Evolutionary conservation across 2,797 vertebrate genomes (phyloP).

Genomic region (Diceros bicornis): DNA sequence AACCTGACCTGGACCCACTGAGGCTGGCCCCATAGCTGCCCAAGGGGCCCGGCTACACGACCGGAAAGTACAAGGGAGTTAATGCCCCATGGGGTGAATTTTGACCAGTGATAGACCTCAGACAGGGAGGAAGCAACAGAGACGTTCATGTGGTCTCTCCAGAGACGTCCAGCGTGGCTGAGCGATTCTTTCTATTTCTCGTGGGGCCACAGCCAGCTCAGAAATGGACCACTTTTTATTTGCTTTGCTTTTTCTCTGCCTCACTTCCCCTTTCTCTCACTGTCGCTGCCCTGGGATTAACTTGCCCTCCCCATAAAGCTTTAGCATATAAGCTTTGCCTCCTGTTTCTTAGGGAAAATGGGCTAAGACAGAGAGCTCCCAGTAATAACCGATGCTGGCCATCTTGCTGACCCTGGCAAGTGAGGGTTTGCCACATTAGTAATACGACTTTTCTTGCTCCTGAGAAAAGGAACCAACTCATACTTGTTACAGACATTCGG

Average conservation of each 20-base stretch:
- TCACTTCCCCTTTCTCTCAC: background rate
- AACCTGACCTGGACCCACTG: background rate
- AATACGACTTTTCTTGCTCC: background rate
- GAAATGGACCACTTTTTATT: rapidly evolving
- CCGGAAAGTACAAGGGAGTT: rapidly evolving
- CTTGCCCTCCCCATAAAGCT: background rate
- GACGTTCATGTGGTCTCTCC: background rate
- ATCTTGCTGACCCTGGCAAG: background rate
- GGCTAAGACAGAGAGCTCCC: background rate
- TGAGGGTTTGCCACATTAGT: background rate
- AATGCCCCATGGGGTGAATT: background rate
- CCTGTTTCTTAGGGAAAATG: background rate
- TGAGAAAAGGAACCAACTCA: background rate
- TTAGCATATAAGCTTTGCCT: background rate
- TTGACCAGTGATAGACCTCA: background rate
- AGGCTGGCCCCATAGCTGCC: background rate
- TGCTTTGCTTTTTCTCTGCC: background rate
- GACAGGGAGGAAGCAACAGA: background rate
- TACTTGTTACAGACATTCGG: background rate
- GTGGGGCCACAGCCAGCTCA: background rate
- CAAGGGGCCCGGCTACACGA: background rate
- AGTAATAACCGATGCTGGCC: background rate
- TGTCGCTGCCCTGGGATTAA: background rate
- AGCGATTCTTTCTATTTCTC: rapidly evolving
- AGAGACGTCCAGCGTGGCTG: background rate